phyloP scores from a whole-genome alignment of 1,140 invertebrate genomes.

The Bombus ignitus region DNA sequence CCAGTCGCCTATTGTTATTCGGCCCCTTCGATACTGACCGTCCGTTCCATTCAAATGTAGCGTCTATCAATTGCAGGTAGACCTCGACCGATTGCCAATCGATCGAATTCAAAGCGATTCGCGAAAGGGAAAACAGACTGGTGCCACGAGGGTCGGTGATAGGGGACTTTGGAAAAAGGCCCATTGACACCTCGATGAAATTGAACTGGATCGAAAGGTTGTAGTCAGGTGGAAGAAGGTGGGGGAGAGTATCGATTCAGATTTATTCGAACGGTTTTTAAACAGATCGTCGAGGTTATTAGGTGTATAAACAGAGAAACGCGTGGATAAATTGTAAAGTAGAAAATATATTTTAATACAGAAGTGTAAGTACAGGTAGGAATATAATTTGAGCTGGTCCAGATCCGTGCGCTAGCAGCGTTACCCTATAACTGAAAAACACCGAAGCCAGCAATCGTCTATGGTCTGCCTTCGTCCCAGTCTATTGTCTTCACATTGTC shows the following conservation, averaged over 20 bases:
- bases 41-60: slow-evolving; percentile 44
- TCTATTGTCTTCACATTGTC: too few species aligned
- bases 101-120: slow-evolving; percentile 56
- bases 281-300: background rate
- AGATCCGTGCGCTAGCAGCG: too few species aligned
- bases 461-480: too few species aligned
- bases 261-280: slow-evolving; percentile 26
- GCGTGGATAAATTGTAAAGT: too few species aligned
- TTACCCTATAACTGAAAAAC: too few species aligned
- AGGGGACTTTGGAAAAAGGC: slow-evolving; percentile 13
- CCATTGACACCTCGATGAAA: slow-evolving; percentile 47
- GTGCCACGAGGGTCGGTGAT: too few species aligned
- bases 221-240: too few species aligned
- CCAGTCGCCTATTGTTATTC: slow-evolving; percentile 51
- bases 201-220: slow-evolving; percentile 36
- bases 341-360: too few species aligned
- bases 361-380: too few species aligned
- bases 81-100: slow-evolving; percentile 68
- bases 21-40: slow-evolving; percentile 36
- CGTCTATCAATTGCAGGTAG: slow-evolving; percentile 69
- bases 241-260: background rate
- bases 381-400: too few species aligned
- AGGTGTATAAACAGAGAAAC: too few species aligned
- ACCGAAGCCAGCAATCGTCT: too few species aligned
- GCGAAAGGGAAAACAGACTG: slow-evolving; percentile 8